A percentile compares a stretch with the other conserved stretches of the same genome.
phyloP scores from a whole-genome alignment of 2,113 vertebrate genomes.

The Myotis lucifugus region DNA sequence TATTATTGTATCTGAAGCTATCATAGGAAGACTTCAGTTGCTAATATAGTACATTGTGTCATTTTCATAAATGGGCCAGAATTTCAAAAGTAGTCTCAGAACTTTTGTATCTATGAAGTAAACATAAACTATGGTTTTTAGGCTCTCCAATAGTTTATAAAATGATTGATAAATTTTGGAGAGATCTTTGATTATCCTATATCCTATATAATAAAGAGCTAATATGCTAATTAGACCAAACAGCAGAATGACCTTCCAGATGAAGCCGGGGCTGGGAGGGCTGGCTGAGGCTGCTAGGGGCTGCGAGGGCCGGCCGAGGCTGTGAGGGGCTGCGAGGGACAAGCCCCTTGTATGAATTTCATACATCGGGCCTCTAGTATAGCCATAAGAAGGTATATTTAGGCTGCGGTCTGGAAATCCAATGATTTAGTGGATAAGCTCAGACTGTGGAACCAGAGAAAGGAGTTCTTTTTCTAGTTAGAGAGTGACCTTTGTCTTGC shows the following conservation, averaged over 20 bases:
- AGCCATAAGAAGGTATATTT: constrained; percentile 26
- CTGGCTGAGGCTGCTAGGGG: no score
- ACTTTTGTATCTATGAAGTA: constrained; percentile 31
- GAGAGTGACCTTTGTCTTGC: constrained; percentile 52
- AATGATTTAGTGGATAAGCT: constrained; percentile 68
- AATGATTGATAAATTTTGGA: constrained; percentile 67
- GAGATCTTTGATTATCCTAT: constrained; percentile 44
- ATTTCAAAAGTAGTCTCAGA: constrained; percentile 32
- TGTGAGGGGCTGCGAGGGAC: no score
- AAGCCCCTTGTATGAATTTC: no score
- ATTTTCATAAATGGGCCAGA: constrained; percentile 31
- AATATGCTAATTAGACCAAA: no score
- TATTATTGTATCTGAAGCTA: constrained; percentile 39
- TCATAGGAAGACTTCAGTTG: constrained; percentile 18
- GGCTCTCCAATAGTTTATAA: constrained; percentile 23
- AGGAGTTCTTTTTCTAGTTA: constrained; percentile 50
- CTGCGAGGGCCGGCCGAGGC: no score
- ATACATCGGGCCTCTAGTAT: not conserved
- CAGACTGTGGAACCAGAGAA: constrained; percentile 52
- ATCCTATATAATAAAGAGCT: not conserved
- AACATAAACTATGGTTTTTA: constrained; percentile 38
- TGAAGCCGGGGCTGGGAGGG: no score
- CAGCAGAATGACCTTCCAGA: no score
- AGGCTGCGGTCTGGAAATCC: constrained; percentile 50
- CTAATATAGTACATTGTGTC: not conserved